Evolutionary conservation across 2,888 invertebrate species (phyloP), one percentile per base, ranked within the genome.

Genomic region (Dolichomitus sp.): DNA sequence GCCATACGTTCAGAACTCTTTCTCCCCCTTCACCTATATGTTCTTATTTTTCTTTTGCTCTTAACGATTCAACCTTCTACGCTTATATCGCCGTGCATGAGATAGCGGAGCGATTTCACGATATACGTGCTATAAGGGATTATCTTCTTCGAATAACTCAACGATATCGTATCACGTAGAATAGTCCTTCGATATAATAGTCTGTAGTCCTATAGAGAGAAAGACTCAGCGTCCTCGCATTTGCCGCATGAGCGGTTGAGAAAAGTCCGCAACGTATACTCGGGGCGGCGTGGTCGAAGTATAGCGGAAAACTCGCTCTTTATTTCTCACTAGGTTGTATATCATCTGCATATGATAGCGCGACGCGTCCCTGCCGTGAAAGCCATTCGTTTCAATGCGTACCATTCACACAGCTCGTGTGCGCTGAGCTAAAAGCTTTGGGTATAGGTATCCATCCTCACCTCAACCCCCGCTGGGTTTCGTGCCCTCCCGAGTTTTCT

Each of bases 311-410:
- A 87, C 76, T 89, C 84, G 65, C 59, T 73, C 73, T 83, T 80
- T 77, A 80, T 83, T 61, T 83, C 80, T 73, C 77, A 63, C 73
- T 42, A 17, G 87, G 88, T 87, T 90, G 88, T 90, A 90, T 86
- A 90, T 92, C 92, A 91, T 91, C 91, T 90, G 91, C 88, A 88
- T 87, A 90, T 92, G 92, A 92, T 92, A 89, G 90, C 88, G 89
- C 84, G 85, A 74, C 74, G 80, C 65, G 70, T 78, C 68, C 73
- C 80, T 70, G 83, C 86, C 86, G 85, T 88, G 87, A 89, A 91
- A 90, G 89, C 88, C 89, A 90, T 91, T 89, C 90, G 90, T 90
- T 91, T 91, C 90, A 90, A 90, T 90, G 89, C 87, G 87, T 89
- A 87, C 89, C 88, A 88, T 86, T 65, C 83, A 84, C 76, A 86